Evolutionary conservation across 2,113 vertebrate species (phyloP).

Genomic region (Megaptera novaeangliae): DNA sequence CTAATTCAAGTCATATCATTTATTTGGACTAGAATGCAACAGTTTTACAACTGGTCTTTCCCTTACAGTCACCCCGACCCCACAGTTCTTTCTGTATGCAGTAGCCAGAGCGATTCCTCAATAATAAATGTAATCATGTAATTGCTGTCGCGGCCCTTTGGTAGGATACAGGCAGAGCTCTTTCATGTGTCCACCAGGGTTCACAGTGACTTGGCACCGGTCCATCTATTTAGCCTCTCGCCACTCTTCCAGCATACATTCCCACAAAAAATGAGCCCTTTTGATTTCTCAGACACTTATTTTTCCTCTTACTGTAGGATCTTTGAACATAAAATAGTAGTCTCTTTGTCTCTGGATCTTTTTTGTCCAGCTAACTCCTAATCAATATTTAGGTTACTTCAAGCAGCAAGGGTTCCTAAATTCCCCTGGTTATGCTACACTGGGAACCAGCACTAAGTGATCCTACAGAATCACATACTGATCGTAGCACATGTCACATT

Average conservation of each 20-base stretch:
- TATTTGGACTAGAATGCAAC: not conserved
- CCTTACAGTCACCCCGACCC: not conserved
- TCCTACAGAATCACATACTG: not conserved
- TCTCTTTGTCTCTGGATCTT: not conserved
- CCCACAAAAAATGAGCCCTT: not conserved
- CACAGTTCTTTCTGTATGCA: not conserved
- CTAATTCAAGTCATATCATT: not conserved
- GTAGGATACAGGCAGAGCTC: not conserved
- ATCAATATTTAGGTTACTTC: not conserved
- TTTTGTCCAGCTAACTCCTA: not conserved
- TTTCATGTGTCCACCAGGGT: not conserved
- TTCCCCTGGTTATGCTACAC: not conserved
- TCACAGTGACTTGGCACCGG: not conserved
- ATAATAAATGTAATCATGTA: not conserved
- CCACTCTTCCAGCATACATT: not conserved
- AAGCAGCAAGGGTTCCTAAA: not conserved
- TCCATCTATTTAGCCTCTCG: not conserved
- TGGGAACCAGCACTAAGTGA: not conserved
- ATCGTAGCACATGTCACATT: not conserved
- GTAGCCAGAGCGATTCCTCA: not conserved
- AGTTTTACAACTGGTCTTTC: not conserved
- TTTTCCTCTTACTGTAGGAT: not conserved
- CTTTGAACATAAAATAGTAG: not conserved
- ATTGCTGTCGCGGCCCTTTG: not conserved
- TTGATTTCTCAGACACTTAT: not conserved